Evolutionary conservation across 92 coral and sea anemone species (phyloP).

Genomic region (Phenganax stokvisi): DNA sequence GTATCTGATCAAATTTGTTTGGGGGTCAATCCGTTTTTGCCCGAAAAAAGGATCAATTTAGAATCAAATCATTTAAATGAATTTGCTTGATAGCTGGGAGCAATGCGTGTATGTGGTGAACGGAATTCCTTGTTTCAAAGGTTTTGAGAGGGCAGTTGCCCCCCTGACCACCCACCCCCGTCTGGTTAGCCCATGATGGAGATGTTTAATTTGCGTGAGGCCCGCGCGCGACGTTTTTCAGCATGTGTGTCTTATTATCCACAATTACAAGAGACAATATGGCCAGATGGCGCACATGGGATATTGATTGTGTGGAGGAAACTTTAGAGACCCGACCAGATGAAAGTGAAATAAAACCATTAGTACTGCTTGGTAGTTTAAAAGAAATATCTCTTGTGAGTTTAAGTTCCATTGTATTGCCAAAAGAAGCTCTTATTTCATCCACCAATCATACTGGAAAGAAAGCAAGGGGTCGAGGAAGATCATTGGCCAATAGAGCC

Average conservation of each 20-base stretch:
- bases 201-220: too few species aligned
- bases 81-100: too few species aligned
- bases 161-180: too few species aligned
- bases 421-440: conserved; percentile 17
- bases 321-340: background rate
- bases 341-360: background rate
- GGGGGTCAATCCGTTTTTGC: too few species aligned
- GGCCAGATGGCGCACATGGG: conserved; percentile 38
- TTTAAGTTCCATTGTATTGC: conserved; percentile 19
- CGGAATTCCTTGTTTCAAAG: too few species aligned
- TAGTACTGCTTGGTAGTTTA: background rate
- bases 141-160: too few species aligned
- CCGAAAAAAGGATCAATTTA: too few species aligned
- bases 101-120: too few species aligned
- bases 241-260: background rate
- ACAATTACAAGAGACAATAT: background rate
- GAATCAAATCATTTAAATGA: too few species aligned
- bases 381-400: background rate
- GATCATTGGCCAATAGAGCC: conserved; percentile 40
- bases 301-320: conserved; percentile 19
- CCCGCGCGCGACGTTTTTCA: background rate
- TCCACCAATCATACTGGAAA: background rate
- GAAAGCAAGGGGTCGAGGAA: conserved; percentile 46
- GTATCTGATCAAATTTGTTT: too few species aligned
- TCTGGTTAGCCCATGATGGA: too few species aligned